phyloP scores from a whole-genome alignment of 2,888 invertebrate species.

The Ganaspis brasiliensis region DNA sequence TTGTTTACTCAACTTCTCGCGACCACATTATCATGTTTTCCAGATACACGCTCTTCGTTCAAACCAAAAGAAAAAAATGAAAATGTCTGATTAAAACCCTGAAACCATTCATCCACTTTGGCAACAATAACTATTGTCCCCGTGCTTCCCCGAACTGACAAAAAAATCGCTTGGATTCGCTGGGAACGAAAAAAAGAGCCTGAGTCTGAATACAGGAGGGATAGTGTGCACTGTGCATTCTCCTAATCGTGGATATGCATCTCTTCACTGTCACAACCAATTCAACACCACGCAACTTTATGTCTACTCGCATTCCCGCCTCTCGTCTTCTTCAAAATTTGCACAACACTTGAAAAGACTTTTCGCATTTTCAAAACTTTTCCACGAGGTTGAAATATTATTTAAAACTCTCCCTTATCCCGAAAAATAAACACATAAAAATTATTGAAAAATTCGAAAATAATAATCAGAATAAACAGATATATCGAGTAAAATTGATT shows the following conservation, averaged over 20 bases:
- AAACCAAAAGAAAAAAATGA: conserved; percentile 3
- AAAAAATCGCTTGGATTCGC: conserved; percentile 19
- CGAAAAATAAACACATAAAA: no score
- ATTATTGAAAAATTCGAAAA: no score
- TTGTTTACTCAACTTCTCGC: conserved; percentile 70
- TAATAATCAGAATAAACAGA: no score
- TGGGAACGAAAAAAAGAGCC: conserved; percentile 23
- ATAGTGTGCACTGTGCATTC: conserved; percentile 27
- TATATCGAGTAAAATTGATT: no score
- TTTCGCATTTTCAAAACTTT: not conserved
- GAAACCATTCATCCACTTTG: conserved; percentile 34
- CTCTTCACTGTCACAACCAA: conserved; percentile 41
- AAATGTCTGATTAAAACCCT: conserved; percentile 27
- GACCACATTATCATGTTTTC: conserved; percentile 44
- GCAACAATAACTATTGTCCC: conserved; percentile 39
- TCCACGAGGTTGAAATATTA: not conserved
- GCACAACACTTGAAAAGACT: conserved; percentile 13
- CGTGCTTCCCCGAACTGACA: conserved; percentile 36
- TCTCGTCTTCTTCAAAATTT: not conserved
- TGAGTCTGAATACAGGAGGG: not conserved
- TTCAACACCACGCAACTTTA: conserved; percentile 22
- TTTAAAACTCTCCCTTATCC: no score
- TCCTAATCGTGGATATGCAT: conserved; percentile 39
- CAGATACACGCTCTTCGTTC: not conserved
- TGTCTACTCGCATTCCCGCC: conserved; percentile 20